Percentiles rank a stretch among this genome's conserved stretches.
Conservation (phyloP, 2,888 invertebrate species). For the Agonopterix arenella region DNA sequence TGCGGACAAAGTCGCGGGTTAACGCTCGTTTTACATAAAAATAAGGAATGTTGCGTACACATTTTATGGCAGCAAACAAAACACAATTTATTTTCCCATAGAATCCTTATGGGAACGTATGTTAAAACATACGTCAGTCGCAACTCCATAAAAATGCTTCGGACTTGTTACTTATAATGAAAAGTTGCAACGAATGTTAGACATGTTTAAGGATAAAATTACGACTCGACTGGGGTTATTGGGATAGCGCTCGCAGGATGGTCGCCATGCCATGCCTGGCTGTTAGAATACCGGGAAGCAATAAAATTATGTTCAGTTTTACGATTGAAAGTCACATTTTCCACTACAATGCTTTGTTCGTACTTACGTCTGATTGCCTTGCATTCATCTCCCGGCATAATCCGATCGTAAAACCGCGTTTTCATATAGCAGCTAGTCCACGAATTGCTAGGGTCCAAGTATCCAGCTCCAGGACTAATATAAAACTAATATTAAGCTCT, state of each 20-base stretch:
- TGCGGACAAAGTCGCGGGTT: no score
- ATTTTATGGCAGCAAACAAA: conserved; percentile 4
- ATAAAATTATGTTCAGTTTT: conserved; percentile 64
- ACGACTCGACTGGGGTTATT: conserved; percentile 36
- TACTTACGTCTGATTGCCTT: conserved; percentile 58
- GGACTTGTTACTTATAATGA: conserved; percentile 45
- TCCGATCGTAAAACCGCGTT: conserved; percentile 59
- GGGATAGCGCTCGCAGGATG: conserved; percentile 27
- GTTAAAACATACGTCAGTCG: conserved; percentile 5
- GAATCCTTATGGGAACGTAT: conserved; percentile 2
- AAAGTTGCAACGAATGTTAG: conserved; percentile 37
- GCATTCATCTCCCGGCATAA: conserved; percentile 65
- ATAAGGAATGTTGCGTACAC: background rate
- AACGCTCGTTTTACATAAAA: background rate
- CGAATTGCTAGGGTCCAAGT: conserved; percentile 12
- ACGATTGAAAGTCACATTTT: conserved; percentile 70
- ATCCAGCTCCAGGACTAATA: conserved; percentile 4
- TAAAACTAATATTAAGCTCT: no score
- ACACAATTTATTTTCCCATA: conserved; percentile 16
- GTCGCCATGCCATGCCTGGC: conserved; percentile 33
- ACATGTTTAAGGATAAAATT: conserved; percentile 28
- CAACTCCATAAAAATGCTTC: conserved; percentile 38
- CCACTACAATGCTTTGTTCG: conserved; percentile 66
- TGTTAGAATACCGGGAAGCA: conserved; percentile 56
- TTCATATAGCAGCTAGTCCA: conserved; percentile 38